Evolutionary conservation across 2,888 invertebrate species (phyloP), one percentile per base, ranked within the genome.

Genomic region (Dryobota labecula): DNA sequence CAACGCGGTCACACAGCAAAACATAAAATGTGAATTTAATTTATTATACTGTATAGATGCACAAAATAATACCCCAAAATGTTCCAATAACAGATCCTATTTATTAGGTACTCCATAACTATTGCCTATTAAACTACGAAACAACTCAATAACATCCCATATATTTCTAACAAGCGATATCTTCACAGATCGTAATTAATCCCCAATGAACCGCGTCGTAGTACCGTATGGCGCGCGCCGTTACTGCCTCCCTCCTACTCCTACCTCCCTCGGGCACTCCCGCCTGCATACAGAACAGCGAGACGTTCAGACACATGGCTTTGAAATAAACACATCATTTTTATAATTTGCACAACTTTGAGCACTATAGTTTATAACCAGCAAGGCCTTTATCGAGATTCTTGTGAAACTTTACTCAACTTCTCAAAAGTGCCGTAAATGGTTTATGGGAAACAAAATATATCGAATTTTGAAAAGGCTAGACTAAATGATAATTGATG

Each of bases 171-270:
- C 38, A n/a, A 38, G 36, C 77, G 9, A 75, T 74, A 49, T 78
- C 56, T 75, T 11, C 33, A 45, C 38, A 24, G n/a, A 57, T 56
- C n/a, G 74, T 70, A 78, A 84, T 84, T 70, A 70, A 83, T 80
- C 76, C 33, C 62, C 78, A 69, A 79, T 83, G 85, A 85, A 73
- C 72, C 84, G 84, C 71, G 57, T 61, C 49, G 11, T 36, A 20
- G 73, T 84, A 84, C 80, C 80, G 79, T 82, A 76, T 69, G 80
- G 76, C 67, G 56, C 38, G 60, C 63, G 72, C 84, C 84, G 84
- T 79, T 84, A 84, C 70, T 2, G 62, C 49, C 36, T 76, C 72
- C 76, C 69, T 43, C 71, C 75, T 15, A 20, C 56, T 47, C 43
- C 36, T 57, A 11, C 56, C 64, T 76, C 81, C 81, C 70, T 51